Base-by-base conservation (phyloP, 1,140 invertebrate species). In the Hylaeus anthracinus region DNA sequence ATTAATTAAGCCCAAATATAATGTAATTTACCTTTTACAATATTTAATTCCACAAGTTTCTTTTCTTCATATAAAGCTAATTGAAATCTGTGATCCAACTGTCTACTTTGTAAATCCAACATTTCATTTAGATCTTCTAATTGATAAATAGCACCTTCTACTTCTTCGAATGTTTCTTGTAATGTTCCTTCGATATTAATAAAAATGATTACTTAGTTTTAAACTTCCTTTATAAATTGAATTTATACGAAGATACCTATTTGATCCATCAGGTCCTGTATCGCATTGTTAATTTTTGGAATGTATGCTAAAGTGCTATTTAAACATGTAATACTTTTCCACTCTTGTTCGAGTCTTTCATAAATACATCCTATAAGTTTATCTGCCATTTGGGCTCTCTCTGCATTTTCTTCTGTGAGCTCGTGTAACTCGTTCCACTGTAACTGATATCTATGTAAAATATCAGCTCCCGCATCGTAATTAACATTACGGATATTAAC, bases 41-140 rank as follows among this genome's bases (percentile, higher is more conserved):
- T 88, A 90, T 95, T 94, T 53, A 95, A 87, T 86, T 95, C 95
- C 55, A 93, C 90, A 65, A 95, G 87, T 91, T 95, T 96, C 84
- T 95, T 95, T 82, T 95, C 94, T 90, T 95, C 94, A 85, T 96
- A 96, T 43, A 95, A 91, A 79, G 95, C 94, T 65, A 96, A 92
- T 75, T 96, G 95, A 88, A 95, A 94, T 84, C 94, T 91, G 85
- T 96, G 95, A 85, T 95, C 94, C 60, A 94, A 83, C 86, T 96
- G 95, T 84, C 93, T 94, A 86, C 93, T 95, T 87, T 95, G 94
- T 55, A 96, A 91, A 84, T 96, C 95, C 66, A 95, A 92, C 79
- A 94, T 94, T 86, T 97, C 96, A 81, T 96, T 95, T 51, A 96
- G 84, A 89, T 96, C 94, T 89, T 96, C 95, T 39, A 97, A 91